A percentile compares a stretch with the other conserved stretches of the same genome.
phyloP scores from a whole-genome alignment of 2,113 vertebrate genomes.

The Calonectris borealis region DNA sequence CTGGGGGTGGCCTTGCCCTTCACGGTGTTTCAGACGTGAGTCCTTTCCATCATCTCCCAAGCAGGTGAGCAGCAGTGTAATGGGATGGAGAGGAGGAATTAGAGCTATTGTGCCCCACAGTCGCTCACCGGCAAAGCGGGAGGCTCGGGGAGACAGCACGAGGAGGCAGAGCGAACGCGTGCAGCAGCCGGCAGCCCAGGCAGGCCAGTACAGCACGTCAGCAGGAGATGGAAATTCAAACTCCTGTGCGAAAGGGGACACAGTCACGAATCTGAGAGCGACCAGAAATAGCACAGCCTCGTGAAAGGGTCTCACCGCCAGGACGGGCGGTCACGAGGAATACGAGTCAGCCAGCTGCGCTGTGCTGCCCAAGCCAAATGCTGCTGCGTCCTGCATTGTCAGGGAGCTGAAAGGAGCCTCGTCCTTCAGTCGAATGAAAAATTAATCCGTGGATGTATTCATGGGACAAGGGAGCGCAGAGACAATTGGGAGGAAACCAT shows the following conservation, averaged over 20 bases:
- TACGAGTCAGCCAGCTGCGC: neutral
- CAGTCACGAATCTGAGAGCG: neutral
- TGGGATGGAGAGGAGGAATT: neutral
- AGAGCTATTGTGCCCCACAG: neutral
- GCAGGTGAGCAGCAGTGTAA: neutral
- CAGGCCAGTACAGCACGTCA: neutral
- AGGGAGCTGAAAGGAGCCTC: neutral
- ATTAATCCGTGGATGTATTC: neutral
- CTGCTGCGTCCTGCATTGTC: neutral
- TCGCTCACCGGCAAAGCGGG: neutral
- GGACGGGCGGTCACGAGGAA: neutral
- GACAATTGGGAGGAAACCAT: neutral
- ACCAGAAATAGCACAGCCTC: neutral
- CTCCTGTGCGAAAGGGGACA: neutral
- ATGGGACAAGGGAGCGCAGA: neutral
- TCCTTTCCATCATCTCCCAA: neutral
- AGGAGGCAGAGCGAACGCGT: neutral
- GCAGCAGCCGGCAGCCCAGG: neutral
- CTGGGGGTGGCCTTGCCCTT: neutral
- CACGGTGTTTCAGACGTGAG: neutral
- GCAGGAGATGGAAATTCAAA: neutral
- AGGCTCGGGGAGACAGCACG: neutral
- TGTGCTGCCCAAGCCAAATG: neutral
- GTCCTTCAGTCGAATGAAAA: neutral
- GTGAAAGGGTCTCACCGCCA: neutral